These are phyloP conservation scores for Xyrichtys novacula DNA, from an alignment of 2,797 vertebrate genomes.

Conservation along the genomic window DNA sequence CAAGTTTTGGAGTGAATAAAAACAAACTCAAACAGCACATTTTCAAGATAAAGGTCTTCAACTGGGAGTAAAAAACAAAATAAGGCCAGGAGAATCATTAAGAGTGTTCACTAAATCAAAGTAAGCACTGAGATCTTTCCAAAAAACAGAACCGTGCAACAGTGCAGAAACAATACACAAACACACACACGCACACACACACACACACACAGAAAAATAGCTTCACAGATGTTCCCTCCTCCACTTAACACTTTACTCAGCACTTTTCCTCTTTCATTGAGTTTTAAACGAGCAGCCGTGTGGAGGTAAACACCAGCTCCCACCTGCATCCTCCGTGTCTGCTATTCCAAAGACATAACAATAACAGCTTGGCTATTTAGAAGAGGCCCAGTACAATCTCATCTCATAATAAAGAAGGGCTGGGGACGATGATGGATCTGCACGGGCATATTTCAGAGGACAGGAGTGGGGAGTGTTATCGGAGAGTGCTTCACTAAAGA, in stretches of 20 bases:
- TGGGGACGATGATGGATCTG: conserved; percentile 40
- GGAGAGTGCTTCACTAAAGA: conserved; percentile 47
- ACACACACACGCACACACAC: background rate
- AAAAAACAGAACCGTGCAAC: conserved; percentile 9
- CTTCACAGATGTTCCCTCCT: conserved; percentile 60
- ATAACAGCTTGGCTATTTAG: conserved; percentile 57
- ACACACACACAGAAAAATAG: conserved; percentile 36
- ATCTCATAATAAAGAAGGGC: conserved; percentile 33
- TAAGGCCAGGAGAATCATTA: background rate
- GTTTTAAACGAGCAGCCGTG: conserved; percentile 60
- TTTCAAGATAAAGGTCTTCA: background rate
- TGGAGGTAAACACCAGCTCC: conserved; percentile 62
- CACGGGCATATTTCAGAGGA: conserved; percentile 19
- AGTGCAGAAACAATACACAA: conserved; percentile 9
- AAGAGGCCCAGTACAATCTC: conserved; percentile 25
- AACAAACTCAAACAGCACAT: background rate
- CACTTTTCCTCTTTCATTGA: conserved; percentile 60
- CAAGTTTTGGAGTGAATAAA: background rate
- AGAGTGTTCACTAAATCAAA: conserved; percentile 17
- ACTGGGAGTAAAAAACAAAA: background rate
- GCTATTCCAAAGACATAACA: conserved; percentile 55
- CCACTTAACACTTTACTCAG: conserved; percentile 61
- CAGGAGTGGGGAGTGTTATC: conserved; percentile 9
- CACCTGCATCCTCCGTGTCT: conserved; percentile 54
- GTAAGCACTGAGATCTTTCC: background rate